phyloP scores from a whole-genome alignment of 2,888 invertebrate species.

The Hydraecia micacea region DNA sequence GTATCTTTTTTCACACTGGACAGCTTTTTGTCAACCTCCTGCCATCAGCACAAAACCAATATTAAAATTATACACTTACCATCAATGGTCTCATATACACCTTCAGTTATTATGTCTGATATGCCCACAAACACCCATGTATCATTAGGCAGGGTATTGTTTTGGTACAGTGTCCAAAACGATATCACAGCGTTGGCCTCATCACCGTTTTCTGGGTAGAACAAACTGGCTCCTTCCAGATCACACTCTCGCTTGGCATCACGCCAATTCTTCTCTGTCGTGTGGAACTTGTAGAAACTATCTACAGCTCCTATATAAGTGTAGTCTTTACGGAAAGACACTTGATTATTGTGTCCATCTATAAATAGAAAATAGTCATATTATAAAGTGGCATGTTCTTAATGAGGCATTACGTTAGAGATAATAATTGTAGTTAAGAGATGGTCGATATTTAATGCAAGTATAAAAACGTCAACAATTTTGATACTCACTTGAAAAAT shows the following conservation, averaged over 20 bases:
- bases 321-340: conserved; percentile 16
- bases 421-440: too few species aligned
- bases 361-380: neutral
- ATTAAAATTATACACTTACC: conserved; percentile 59
- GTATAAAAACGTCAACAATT: neutral
- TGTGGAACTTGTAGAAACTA: conserved; percentile 17
- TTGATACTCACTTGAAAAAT: conserved; percentile 40
- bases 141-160: neutral
- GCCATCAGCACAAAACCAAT: neutral
- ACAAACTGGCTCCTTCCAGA: conserved; percentile 24
- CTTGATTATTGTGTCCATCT: neutral
- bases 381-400: neutral
- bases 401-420: neutral
- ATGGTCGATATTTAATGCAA: neutral
- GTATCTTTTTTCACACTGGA: too few species aligned
- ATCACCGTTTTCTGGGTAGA: conserved; percentile 5
- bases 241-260: conserved; percentile 13
- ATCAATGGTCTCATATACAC: conserved; percentile 76
- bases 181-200: conserved; percentile 10
- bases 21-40: too few species aligned
- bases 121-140: conserved; percentile 17
- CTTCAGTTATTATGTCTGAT: conserved; percentile 68
- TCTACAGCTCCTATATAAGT: neutral
- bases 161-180: conserved; percentile 7
- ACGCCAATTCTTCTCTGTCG: neutral